Base-by-base conservation (phyloP, 2,113 vertebrate species). In the Misgurnus anguillicaudatus region DNA sequence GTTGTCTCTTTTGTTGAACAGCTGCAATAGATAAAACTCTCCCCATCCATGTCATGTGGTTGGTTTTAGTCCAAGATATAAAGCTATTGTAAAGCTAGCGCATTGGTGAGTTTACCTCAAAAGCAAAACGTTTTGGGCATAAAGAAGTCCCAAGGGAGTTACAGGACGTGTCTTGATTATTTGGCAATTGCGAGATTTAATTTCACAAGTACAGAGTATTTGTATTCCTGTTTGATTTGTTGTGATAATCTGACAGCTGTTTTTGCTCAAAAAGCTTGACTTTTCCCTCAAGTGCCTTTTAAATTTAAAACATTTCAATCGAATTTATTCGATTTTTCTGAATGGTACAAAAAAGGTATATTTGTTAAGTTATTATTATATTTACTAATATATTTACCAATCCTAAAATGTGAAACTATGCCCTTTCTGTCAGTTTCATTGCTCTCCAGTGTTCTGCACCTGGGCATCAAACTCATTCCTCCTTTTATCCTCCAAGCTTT, bases 1-100 rank as follows among this genome's bases (percentile, higher is more conserved):
- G 14, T 58, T 69, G 38, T 71, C 64, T 53, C 42, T 39, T 57
- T 57, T 75, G 19, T 24, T 9, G 16, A 51, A 72, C 82, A 81
- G 64, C 81, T 82, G 78, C 75, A 66, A 73, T 9, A 13, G 77
- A 84, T 82, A 75, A 80, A 58, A 62, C 53, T 78, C 60, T 42
- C 61, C 65, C 42, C 57, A 66, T 72, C 70, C 47, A 73, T 66
- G 14, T 62, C 42, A 17, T 68, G 9, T 45, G 24, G 48, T 71
- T 67, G 24, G 42, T 14, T 41, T 65, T 66, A 67, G 39, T 57
- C 70, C 60, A 79, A 41, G 61, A 47, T 62, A 67, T 71, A 38
- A 71, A 71, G 17, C 17, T 10, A 71, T 57, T 57, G 47, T 51
- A 51, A 71, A 71, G 10, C 68, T 39, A 57, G 24, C 55, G 31